Evolutionary conservation across 1,140 invertebrate genomes (phyloP), one percentile per base, ranked within the genome.

Genomic region (Euglossa dilemma): DNA sequence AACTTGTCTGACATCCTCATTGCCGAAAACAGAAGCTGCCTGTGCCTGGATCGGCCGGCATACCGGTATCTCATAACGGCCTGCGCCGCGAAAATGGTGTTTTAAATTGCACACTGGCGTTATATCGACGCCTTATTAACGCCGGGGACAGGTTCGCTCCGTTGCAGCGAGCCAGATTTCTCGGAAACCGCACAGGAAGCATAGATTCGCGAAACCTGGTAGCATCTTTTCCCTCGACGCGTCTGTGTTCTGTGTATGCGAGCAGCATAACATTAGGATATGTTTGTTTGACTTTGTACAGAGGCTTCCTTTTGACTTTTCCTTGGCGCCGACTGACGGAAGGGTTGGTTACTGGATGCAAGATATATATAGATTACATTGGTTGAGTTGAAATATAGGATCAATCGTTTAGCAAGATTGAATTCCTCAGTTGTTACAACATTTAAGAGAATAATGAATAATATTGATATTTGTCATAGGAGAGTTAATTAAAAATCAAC

Each of bases 1-100:
- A 87, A 87, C 83, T 87, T 71, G 86, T 81, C 78, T 71, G 83
- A 87, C 86, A 87, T 87, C 78, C 87, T 87, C 87, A 81, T 88
- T 81, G 83, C 83, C 86, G 86, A 88, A 88, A 88, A 88, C 86
- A 88, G 85, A 88, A 88, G 86, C 86, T 59, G 73, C 56, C 45
- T 67, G 66, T 28, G 74, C 54, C 63, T n/a, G 79, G 56, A 87
- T 87, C 66, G 81, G 66, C 20, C 61, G 25, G 52, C 69, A 75
- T 84, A 88, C 82, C 86, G 86, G 85, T 88, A 87, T 78, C 82
- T 87, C 82, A 84, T 88, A 88, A 88, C 86, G 82, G 86, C 86
- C 71, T 70, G 86, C 71, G 71, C 54, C 77, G 57, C 45, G 72
- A 80, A 87, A 87, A 87, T 77, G 57, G 77, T 80, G 43, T 87